phyloP scores from a whole-genome alignment of 2,113 vertebrate genomes.

The Petroica traversi region DNA sequence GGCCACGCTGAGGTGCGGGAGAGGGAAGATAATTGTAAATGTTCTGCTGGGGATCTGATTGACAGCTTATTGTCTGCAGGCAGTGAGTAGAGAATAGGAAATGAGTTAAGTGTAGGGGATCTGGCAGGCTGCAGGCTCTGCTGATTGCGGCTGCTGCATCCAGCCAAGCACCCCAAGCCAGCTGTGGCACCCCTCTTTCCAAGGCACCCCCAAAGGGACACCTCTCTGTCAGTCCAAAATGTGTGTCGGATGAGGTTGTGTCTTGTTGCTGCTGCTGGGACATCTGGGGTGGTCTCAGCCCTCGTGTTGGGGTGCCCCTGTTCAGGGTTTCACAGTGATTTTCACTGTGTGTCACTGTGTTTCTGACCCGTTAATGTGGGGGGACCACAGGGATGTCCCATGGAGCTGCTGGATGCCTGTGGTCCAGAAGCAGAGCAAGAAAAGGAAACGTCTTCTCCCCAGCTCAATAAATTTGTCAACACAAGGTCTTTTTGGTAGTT shows the following conservation, averaged over 20 bases:
- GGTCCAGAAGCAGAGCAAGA: not conserved
- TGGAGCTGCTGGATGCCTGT: not conserved
- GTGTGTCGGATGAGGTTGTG: not conserved
- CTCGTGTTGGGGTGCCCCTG: accelerated
- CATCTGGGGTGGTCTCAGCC: not conserved
- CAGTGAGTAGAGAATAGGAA: slow-evolving; percentile 8
- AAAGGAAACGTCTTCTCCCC: not conserved
- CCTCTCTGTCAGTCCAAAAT: accelerated
- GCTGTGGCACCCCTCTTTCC: accelerated
- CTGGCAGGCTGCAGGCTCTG: slow-evolving; percentile 5
- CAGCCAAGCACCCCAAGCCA: not conserved
- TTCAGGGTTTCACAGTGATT: accelerated
- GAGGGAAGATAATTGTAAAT: slow-evolving; percentile 27
- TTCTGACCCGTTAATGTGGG: accelerated
- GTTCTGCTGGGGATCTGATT: slow-evolving; percentile 42
- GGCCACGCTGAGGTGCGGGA: not conserved
- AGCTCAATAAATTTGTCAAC: not conserved
- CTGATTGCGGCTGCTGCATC: not conserved
- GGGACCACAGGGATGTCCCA: not conserved
- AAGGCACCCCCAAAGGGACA: not conserved
- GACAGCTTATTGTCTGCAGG: slow-evolving; percentile 56
- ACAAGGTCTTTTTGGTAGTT: not conserved
- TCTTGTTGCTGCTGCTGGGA: not conserved
- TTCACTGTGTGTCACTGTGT: not conserved
- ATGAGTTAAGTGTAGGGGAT: slow-evolving; percentile 20